Conservation (phyloP, 1,140 invertebrate species). For the Agraylea sexmaculata region DNA sequence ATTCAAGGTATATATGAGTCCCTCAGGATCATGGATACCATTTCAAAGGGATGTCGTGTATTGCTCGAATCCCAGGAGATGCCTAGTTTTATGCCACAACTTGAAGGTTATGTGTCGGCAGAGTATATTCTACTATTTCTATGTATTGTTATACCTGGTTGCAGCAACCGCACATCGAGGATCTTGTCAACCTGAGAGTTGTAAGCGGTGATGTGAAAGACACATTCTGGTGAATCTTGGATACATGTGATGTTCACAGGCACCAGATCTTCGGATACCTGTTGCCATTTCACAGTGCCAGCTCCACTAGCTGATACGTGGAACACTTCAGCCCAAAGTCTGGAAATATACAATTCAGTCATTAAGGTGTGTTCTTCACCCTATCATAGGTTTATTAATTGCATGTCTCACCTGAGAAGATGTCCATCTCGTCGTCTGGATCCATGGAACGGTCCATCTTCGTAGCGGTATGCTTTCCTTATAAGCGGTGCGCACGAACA, state of each 20-base stretch:
- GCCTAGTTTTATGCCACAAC: too few species aligned
- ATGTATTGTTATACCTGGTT: constrained; percentile 85
- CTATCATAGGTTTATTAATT: background rate
- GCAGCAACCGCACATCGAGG: constrained; percentile 87
- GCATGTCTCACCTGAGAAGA: constrained; percentile 66
- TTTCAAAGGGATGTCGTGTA: too few species aligned
- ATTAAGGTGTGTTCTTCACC: constrained; percentile 6
- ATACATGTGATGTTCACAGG: constrained; percentile 96
- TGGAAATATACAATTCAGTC: constrained; percentile 40
- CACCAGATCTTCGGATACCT: constrained; percentile 93
- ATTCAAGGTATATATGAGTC: too few species aligned
- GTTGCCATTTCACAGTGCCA: constrained; percentile 90
- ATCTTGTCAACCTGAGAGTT: constrained; percentile 98
- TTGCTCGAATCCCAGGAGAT: too few species aligned
- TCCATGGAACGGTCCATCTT: constrained; percentile 85
- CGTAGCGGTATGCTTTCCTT: constrained; percentile 86
- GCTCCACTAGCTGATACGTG: constrained; percentile 83
- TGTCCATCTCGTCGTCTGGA: constrained; percentile 78
- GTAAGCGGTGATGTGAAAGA: constrained; percentile 96
- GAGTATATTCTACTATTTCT: too few species aligned
- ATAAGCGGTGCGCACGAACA: constrained; percentile 89
- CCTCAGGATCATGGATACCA: too few species aligned
- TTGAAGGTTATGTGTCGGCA: too few species aligned
- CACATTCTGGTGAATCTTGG: constrained; percentile 88
- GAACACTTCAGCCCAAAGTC: constrained; percentile 95